phyloP scores from a whole-genome alignment of 1,140 invertebrate species.

The Dreissena rostriformis region DNA sequence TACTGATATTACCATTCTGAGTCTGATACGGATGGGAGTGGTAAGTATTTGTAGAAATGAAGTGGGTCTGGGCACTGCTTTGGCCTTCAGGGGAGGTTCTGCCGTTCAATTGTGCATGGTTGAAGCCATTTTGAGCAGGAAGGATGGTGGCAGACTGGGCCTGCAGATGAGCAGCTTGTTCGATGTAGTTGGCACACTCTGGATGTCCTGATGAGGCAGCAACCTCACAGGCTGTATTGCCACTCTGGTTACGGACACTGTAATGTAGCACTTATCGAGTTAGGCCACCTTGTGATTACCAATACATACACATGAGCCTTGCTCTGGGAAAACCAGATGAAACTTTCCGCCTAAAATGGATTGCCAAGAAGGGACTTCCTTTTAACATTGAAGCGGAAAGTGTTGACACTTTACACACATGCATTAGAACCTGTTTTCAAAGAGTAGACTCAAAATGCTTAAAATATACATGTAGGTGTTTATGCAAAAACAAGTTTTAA shows the following conservation, averaged over 20 bases:
- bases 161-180: conserved; percentile 63
- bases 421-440: too few species aligned
- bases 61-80: conserved; percentile 8
- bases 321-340: too few species aligned
- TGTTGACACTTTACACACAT: too few species aligned
- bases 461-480: background rate
- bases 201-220: conserved; percentile 62
- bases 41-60: conserved; percentile 48
- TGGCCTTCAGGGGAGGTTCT: conserved; percentile 13
- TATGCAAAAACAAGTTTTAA: too few species aligned
- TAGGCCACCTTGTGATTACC: too few species aligned
- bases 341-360: too few species aligned
- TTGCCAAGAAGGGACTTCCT: too few species aligned
- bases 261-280: conserved; percentile 6
- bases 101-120: conserved; percentile 1
- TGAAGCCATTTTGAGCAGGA: conserved; percentile 15
- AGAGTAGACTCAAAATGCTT: too few species aligned
- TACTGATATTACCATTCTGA: conserved; percentile 22
- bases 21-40: conserved; percentile 18
- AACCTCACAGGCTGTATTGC: conserved; percentile 62
- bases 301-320: too few species aligned
- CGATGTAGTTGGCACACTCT: conserved; percentile 70
- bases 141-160: conserved; percentile 29
- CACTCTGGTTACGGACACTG: conserved; percentile 68
- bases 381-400: too few species aligned